A percentile compares a stretch with the other conserved stretches of the same genome.
Conservation (phyloP, 2,797 vertebrate species). For the Sebastes diaconus region DNA sequence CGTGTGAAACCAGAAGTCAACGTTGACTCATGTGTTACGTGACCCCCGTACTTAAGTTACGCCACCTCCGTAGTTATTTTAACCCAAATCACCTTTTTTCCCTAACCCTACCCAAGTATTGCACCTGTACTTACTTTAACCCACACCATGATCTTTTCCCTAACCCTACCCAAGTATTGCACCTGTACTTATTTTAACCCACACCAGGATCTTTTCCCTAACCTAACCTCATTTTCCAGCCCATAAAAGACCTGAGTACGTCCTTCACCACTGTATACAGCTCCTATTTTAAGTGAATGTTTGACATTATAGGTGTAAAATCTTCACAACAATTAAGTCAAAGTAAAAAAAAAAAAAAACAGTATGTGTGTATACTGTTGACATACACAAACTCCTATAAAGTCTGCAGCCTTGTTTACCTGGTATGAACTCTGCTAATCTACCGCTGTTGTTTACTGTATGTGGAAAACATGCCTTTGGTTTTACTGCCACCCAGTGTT, state of each 20-base stretch:
- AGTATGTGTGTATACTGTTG: background rate
- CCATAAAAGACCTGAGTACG: background rate
- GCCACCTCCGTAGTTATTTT: background rate
- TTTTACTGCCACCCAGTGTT: conserved; percentile 42
- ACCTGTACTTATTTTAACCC: background rate
- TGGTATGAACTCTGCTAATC: background rate
- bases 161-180: background rate
- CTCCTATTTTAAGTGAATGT: too few relatives aligned
- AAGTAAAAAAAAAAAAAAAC: background rate
- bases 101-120: too few relatives aligned
- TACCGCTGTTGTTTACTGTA: background rate
- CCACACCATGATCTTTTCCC: background rate
- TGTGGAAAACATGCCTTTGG: conserved; percentile 22
- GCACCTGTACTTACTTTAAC: background rate
- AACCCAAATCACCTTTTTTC: too few relatives aligned
- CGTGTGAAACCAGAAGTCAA: too few relatives aligned
- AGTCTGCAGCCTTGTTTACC: background rate
- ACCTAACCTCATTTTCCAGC: background rate
- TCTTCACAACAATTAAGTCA: background rate
- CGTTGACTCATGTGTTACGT: too few relatives aligned
- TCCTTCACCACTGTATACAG: background rate
- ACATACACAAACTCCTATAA: background rate
- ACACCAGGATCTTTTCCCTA: background rate
- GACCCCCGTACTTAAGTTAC: background rate
- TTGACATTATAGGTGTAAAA: background rate